Evolutionary conservation across 2,888 invertebrate genomes (phyloP).

Genomic region (Podotricha telesiphe): DNA sequence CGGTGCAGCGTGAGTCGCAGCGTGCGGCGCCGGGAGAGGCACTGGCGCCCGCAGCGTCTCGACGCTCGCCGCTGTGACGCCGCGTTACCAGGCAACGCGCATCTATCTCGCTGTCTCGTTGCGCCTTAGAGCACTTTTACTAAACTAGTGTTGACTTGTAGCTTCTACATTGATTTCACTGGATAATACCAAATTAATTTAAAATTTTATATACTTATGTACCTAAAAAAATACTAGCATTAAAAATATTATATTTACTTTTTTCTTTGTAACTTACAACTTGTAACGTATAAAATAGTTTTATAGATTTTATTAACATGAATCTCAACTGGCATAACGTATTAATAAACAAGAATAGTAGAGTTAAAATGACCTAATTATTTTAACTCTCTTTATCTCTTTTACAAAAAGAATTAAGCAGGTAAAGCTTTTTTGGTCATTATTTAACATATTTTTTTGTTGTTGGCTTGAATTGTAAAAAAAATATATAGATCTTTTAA

Average conservation of each 20-base stretch:
- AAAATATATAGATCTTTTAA: not conserved
- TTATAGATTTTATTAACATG: too few species aligned
- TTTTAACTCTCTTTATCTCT: too few species aligned
- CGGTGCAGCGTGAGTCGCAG: constrained; percentile 37
- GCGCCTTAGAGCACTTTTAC: constrained; percentile 22
- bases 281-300: too few species aligned
- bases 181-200: not conserved
- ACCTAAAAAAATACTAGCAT: too few species aligned
- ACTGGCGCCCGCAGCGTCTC: constrained; percentile 77
- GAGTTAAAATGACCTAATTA: too few species aligned
- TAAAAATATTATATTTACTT: too few species aligned
- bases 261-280: too few species aligned
- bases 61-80: constrained; percentile 71
- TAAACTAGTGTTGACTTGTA: not conserved
- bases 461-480: not conserved
- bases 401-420: too few species aligned
- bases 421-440: not conserved
- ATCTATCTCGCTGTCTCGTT: constrained; percentile 42
- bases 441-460: not conserved
- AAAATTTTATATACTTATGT: too few species aligned
- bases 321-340: too few species aligned
- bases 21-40: constrained; percentile 60
- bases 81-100: constrained; percentile 74
- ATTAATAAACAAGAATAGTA: not conserved
- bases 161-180: not conserved